Evolutionary conservation across 2,113 vertebrate species (phyloP).

Genomic region (Podocnemis expansa): DNA sequence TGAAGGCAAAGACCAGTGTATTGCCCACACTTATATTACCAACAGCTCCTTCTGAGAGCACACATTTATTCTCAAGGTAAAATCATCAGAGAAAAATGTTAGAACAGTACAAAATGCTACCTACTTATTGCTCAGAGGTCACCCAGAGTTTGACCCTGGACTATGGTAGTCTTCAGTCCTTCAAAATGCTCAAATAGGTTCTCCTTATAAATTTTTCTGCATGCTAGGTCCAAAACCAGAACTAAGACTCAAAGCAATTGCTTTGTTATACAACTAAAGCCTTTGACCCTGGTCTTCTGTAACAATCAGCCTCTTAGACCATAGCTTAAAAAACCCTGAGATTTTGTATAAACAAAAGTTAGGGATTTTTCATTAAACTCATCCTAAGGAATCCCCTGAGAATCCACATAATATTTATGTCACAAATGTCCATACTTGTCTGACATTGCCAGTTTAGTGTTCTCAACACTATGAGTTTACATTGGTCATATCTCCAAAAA

Average conservation of each 20-base stretch:
- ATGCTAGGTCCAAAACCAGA: no score
- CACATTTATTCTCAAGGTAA: background rate
- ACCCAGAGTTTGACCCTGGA: background rate
- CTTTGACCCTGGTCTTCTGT: background rate
- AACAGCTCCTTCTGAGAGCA: background rate
- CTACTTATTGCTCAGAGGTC: background rate
- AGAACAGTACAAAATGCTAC: background rate
- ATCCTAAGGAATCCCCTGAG: background rate
- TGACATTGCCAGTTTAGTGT: background rate
- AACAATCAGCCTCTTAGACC: background rate
- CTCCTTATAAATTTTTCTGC: background rate
- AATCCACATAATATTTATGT: background rate
- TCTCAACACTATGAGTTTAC: background rate
- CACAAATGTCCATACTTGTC: background rate
- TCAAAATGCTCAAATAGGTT: background rate
- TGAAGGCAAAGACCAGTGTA: background rate
- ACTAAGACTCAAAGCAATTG: no score
- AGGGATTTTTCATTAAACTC: background rate
- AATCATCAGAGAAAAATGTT: background rate
- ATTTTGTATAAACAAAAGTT: background rate
- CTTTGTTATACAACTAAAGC: background rate
- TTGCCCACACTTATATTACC: background rate
- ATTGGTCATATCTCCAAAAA: background rate
- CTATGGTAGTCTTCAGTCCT: background rate
- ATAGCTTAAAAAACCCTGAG: background rate